A percentile compares a stretch with the other conserved stretches of the same genome.
phyloP scores from a whole-genome alignment of 2,113 vertebrate genomes.

The Leiothrix lutea region DNA sequence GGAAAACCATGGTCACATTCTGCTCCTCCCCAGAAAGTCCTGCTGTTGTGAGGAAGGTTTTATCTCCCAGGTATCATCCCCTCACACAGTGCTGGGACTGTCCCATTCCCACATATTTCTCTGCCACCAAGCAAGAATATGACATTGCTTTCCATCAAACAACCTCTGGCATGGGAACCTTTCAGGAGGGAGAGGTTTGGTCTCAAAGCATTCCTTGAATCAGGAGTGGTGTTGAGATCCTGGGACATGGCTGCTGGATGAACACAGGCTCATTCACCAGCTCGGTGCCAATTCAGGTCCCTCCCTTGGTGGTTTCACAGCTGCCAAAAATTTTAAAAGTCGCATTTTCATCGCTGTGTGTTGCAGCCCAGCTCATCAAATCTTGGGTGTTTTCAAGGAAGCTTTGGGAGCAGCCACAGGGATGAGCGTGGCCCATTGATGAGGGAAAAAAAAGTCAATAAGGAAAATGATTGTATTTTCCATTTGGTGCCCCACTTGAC shows the following conservation, averaged over 20 bases:
- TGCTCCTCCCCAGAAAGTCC: background rate
- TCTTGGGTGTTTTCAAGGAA: background rate
- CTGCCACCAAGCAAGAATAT: accelerated
- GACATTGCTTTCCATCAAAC: background rate
- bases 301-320: background rate
- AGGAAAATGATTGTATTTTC: background rate
- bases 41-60: background rate
- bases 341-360: background rate
- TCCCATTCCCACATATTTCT: background rate
- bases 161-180: accelerated
- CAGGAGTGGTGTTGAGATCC: background rate
- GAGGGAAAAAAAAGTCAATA: background rate
- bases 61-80: background rate
- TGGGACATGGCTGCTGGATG: background rate
- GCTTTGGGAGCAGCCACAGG: background rate
- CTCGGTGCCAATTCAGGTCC: background rate
- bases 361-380: background rate
- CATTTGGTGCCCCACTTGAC: background rate
- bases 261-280: background rate
- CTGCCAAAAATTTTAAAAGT: background rate
- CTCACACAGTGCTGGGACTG: background rate
- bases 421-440: background rate
- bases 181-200: background rate
- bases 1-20: background rate
- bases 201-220: background rate